Evolutionary conservation across 2,797 vertebrate species (phyloP), one percentile per base, ranked within the genome.

Genomic region (Bradypus variegatus): DNA sequence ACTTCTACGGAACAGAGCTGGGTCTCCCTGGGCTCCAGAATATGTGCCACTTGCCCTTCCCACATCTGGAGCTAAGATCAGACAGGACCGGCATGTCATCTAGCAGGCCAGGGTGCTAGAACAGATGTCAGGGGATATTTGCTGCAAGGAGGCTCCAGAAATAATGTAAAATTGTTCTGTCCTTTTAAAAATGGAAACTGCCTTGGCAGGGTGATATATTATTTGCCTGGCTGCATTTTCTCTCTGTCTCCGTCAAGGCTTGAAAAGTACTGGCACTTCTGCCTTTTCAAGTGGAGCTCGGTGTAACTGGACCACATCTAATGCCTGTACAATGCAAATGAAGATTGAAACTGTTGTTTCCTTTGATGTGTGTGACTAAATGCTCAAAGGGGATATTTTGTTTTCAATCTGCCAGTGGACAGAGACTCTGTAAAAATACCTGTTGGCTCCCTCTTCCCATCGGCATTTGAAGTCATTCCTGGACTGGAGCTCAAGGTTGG

Each of bases 341-440:
- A 88, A 93, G 97, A 86, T 27, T 3, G 94, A 94, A 91, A 41
- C 55, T 65, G 85, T 70, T 91, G 96, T 95, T 96, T 82, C 94
- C 96, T 97, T 95, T 95, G 96, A 96, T 95, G 93, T 95, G 95
- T 93, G 96, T 95, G 95, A 96, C 97, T 96, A 88, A 97, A 94
- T 38, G 88, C 85, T 69, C 96, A 90, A 86, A 96, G 96, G 91
- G 95, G 95, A 95, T 91, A 82, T 96, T 95, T 94, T 90, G 91
- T 83, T 72, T 92, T 58, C 58, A 60, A 90, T 93, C 92, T 95
- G 93, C 94, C 12, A 0, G 94, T 65, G 95, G 94, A 78, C 3
- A 6, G 64, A 94, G 93, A 86, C 93, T 95, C 94, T 96, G 95
- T 94, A 83, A 89, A 81, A 91, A 91, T 93, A 97, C 96, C 97